These are phyloP conservation scores for Drosophila subpulchrella DNA, from an alignment of 1,140 invertebrate species.

Conservation along the genomic window DNA sequence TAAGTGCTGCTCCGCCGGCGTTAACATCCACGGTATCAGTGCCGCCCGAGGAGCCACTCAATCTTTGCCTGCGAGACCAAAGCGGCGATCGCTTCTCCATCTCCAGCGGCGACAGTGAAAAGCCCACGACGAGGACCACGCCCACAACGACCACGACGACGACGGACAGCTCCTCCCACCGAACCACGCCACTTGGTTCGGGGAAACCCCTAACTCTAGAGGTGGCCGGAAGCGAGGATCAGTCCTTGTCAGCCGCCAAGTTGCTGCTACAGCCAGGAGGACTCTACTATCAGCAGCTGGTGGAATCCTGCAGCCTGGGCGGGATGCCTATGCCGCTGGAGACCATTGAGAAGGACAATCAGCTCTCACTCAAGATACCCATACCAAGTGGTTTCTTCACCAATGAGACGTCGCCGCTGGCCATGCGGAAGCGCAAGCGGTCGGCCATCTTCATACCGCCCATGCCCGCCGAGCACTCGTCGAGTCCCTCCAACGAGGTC, in stretches of 20 bases:
- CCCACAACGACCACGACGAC: slow-evolving; percentile 36
- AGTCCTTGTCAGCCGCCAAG: slow-evolving; percentile 29
- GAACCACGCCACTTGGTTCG: slow-evolving; percentile 61
- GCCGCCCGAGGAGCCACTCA: slow-evolving; percentile 89
- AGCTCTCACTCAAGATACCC: slow-evolving; percentile 77
- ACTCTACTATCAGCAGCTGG: slow-evolving; percentile 90
- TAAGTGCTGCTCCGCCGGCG: slow-evolving; percentile 8
- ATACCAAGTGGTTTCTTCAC: slow-evolving; percentile 73
- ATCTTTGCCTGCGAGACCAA: slow-evolving; percentile 90
- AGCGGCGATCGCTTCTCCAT: slow-evolving; percentile 74
- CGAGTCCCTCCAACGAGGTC: slow-evolving; percentile 91
- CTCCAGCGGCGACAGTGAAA: slow-evolving; percentile 73
- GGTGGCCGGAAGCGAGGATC: slow-evolving; percentile 36
- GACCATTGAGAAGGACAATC: slow-evolving; percentile 82
- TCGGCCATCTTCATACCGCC: slow-evolving; percentile 93
- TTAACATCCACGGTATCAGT: background rate
- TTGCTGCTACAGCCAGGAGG: slow-evolving; percentile 89
- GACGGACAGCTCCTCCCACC: slow-evolving; percentile 60
- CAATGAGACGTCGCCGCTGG: slow-evolving; percentile 51
- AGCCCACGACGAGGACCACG: slow-evolving; percentile 6
- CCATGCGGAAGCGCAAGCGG: slow-evolving; percentile 89
- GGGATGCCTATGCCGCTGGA: slow-evolving; percentile 54
- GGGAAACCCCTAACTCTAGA: slow-evolving; percentile 42
- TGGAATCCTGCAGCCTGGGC: slow-evolving; percentile 74
- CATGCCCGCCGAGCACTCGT: slow-evolving; percentile 89